These are phyloP conservation scores for Siniperca knerii DNA, from an alignment of 2,113 vertebrate species.

Conservation along the genomic window DNA sequence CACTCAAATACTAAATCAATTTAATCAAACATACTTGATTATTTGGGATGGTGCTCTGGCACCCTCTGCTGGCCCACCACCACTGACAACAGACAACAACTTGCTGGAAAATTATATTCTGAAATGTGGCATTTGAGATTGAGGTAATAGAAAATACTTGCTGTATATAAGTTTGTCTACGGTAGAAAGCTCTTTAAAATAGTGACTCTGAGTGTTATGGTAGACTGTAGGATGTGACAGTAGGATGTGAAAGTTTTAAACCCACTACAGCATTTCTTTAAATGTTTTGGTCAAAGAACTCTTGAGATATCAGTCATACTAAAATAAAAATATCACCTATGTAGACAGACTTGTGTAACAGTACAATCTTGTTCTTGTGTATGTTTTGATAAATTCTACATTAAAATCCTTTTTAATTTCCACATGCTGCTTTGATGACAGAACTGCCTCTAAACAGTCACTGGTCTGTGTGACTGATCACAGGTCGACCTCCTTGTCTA, in stretches of 20 bases:
- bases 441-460: background rate
- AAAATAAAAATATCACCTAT: background rate
- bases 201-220: background rate
- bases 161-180: background rate
- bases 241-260: background rate
- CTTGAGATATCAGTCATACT: background rate
- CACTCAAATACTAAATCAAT: background rate
- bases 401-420: background rate
- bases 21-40: background rate
- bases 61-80: conserved; percentile 2
- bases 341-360: background rate
- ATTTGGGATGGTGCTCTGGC: background rate
- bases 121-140: background rate
- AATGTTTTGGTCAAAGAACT: background rate
- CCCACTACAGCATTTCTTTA: background rate
- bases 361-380: background rate
- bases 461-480: background rate
- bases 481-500: background rate
- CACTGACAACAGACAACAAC: background rate
- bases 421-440: background rate
- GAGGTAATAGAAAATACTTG: background rate
- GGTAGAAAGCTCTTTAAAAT: background rate
- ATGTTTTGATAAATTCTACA: background rate
- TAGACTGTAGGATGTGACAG: background rate
- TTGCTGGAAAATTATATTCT: background rate